Evolutionary conservation across 1,140 invertebrate species (phyloP).

Genomic region (Nasonia giraulti): DNA sequence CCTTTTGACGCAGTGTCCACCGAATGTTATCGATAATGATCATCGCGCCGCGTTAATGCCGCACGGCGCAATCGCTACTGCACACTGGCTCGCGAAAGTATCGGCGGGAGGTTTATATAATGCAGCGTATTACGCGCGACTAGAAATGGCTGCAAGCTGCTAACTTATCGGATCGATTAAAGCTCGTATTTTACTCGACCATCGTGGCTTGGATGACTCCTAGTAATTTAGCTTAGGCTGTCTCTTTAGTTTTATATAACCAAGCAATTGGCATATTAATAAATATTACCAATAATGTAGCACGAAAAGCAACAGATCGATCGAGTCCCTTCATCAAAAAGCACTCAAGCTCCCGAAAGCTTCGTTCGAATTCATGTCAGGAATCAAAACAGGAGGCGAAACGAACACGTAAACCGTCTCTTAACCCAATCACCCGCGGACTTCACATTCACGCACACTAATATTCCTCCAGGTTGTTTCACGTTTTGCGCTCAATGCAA

Average conservation of each 20-base stretch:
- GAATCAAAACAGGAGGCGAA: slow-evolving; percentile 49
- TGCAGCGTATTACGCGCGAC: background rate
- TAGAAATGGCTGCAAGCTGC: background rate
- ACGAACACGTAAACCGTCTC: slow-evolving; percentile 58
- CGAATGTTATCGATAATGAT: slow-evolving; percentile 12
- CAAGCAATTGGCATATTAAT: too few relatives aligned
- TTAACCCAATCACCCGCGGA: slow-evolving; percentile 50
- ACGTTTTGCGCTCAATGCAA: slow-evolving; percentile 61
- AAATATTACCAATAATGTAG: too few relatives aligned
- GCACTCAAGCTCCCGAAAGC: background rate
- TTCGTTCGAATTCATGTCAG: background rate
- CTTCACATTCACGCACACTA: slow-evolving; percentile 36
- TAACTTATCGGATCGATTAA: slow-evolving; percentile 73
- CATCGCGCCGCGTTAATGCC: background rate
- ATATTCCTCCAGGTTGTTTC: slow-evolving; percentile 53
- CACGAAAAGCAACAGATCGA: too few relatives aligned
- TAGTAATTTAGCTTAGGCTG: slow-evolving; percentile 63
- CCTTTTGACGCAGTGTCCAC: background rate
- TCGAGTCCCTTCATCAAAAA: background rate
- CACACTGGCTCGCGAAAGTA: slow-evolving; percentile 8
- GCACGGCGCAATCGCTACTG: background rate
- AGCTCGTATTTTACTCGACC: slow-evolving; percentile 71
- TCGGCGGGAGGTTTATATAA: background rate
- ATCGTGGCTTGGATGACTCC: slow-evolving; percentile 54
- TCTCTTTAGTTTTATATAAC: slow-evolving; percentile 39